Conservation (phyloP, 1,140 invertebrate species). For the Ooceraea biroi region DNA sequence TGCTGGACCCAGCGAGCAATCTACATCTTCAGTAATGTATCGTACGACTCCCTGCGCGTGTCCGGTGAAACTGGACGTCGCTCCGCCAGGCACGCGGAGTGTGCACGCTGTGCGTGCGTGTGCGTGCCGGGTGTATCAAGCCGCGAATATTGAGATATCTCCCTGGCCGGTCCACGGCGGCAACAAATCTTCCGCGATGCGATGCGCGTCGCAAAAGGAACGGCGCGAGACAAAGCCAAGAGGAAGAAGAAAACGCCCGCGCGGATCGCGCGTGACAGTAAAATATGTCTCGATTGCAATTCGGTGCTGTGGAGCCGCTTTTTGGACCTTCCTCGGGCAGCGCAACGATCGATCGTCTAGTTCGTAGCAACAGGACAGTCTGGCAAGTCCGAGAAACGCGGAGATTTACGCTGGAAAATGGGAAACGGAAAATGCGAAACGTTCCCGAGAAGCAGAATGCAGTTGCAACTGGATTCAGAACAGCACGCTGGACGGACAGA, state of each 20-base stretch:
- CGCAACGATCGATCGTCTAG: conserved; percentile 14
- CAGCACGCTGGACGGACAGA: neutral
- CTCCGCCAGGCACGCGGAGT: conserved; percentile 48
- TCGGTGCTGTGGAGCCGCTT: conserved; percentile 1
- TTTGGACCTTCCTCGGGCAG: conserved; percentile 11
- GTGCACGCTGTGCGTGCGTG: neutral
- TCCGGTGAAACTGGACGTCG: conserved; percentile 61
- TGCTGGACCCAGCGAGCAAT: conserved; percentile 78
- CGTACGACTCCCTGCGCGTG: conserved; percentile 72
- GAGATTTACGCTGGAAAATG: no score
- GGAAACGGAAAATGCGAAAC: no score
- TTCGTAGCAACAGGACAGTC: no score
- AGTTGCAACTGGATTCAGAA: neutral
- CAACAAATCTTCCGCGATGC: conserved; percentile 48
- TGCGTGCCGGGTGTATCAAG: conserved; percentile 72
- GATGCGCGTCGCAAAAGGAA: conserved; percentile 53
- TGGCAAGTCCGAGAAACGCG: neutral
- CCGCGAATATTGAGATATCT: conserved; percentile 79
- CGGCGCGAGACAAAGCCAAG: neutral
- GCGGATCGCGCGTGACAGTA: conserved; percentile 44
- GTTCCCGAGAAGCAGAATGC: neutral
- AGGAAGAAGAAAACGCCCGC: neutral
- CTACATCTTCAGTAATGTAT: conserved; percentile 84
- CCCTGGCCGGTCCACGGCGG: neutral
- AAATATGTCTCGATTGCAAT: conserved; percentile 48